Evolutionary conservation across 2,113 vertebrate species (phyloP).

Genomic region (Callaeas wilsoni): DNA sequence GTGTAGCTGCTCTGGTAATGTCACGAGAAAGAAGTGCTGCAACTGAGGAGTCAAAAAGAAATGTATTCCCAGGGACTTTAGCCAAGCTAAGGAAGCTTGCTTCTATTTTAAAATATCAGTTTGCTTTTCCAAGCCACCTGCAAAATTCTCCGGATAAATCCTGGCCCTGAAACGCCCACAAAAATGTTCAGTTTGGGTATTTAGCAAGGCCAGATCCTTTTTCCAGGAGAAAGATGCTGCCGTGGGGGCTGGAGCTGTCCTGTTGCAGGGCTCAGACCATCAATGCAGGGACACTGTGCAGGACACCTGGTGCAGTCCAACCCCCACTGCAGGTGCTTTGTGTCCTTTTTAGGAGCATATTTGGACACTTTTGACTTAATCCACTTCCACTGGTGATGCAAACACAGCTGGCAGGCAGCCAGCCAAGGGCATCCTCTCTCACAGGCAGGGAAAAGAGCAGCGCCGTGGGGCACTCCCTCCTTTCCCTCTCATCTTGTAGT

Average conservation of each 20-base stretch:
- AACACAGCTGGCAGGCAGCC: not conserved
- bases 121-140: not conserved
- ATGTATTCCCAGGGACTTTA: not conserved
- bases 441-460: not conserved
- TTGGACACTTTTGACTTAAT: not conserved
- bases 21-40: not conserved
- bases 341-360: not conserved
- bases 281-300: not conserved
- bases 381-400: not conserved
- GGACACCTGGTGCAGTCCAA: not conserved
- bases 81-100: not conserved
- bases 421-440: not conserved
- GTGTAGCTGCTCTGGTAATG: not conserved
- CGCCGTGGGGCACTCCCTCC: not conserved
- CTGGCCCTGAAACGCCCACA: not conserved
- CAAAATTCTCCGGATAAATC: not conserved
- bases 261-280: not conserved
- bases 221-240: not conserved
- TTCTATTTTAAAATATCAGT: conserved; percentile 11
- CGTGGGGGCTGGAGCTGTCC: not conserved
- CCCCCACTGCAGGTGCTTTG: not conserved
- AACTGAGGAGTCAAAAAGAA: not conserved
- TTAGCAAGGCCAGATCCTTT: not conserved
- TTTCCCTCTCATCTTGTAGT: not conserved
- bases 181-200: not conserved